These are phyloP conservation scores for Darevskia nairensis DNA, from an alignment of 2,797 vertebrate genomes.

Conservation along the genomic window DNA sequence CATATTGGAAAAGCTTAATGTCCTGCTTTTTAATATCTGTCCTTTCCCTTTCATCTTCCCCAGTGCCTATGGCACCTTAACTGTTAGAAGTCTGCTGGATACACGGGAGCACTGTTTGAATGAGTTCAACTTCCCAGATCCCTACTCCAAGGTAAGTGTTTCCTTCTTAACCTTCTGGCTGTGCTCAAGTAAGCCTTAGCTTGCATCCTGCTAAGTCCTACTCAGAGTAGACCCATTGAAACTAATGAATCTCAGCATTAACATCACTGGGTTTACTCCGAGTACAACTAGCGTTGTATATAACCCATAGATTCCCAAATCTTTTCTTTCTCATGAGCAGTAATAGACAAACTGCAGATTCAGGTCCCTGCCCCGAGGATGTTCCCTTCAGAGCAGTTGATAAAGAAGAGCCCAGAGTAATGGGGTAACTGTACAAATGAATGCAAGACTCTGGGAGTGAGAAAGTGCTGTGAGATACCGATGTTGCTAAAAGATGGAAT, in stretches of 20 bases:
- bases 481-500: no score
- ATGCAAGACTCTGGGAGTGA: not conserved
- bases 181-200: no score
- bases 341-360: not conserved
- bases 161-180: not conserved
- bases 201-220: no score
- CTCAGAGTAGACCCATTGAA: no score
- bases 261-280: no score
- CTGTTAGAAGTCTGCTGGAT: conserved; percentile 97
- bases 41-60: conserved; percentile 42
- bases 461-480: no score
- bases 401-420: not conserved
- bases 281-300: no score
- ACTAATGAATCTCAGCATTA: no score
- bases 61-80: conserved; percentile 97
- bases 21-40: no score
- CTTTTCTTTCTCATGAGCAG: not conserved
- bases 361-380: not conserved
- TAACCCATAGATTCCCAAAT: not conserved
- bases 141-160: conserved; percentile 93
- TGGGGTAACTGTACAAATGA: not conserved
- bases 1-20: no score
- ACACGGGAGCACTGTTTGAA: conserved; percentile 98
- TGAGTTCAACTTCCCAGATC: conserved; percentile 98
- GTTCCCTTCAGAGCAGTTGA: not conserved